Percentiles rank a stretch among this genome's conserved stretches.
These are phyloP conservation scores for Semicossyphus pulcher DNA, from an alignment of 2,113 vertebrate genomes.

Conservation along the genomic window DNA sequence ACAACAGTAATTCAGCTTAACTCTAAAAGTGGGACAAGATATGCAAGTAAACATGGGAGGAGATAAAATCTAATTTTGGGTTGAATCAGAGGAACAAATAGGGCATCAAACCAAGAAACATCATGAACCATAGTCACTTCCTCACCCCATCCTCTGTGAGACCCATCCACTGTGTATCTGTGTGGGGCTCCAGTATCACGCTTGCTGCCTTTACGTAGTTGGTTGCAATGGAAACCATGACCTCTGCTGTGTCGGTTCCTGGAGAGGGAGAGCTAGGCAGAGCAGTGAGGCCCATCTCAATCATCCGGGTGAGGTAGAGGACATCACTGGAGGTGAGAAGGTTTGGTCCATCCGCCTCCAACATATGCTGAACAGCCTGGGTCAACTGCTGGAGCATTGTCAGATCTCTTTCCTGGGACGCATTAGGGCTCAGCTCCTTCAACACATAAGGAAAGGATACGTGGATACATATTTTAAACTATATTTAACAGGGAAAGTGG, in stretches of 20 bases:
- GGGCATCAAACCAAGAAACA: not conserved
- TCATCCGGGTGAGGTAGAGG: conserved; percentile 57
- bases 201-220: conserved; percentile 71
- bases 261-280: not conserved
- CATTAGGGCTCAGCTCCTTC: conserved; percentile 52
- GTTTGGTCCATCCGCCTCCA: conserved; percentile 42
- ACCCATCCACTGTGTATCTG: conserved; percentile 68
- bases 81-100: not conserved
- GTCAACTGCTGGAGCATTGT: conserved; percentile 61
- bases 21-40: too few species aligned
- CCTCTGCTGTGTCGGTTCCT: conserved; percentile 36
- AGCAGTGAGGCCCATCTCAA: conserved; percentile 34
- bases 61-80: not conserved
- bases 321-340: conserved; percentile 58
- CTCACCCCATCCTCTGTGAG: conserved; percentile 69
- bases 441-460: conserved; percentile 46
- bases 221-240: conserved; percentile 71
- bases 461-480: not conserved
- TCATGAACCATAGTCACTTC: not conserved
- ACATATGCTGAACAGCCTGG: conserved; percentile 46
- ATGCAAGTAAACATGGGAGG: too few species aligned
- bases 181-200: conserved; percentile 70
- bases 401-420: conserved; percentile 46
- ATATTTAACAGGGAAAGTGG: not conserved
- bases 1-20: too few species aligned